Evolutionary conservation across 2,113 vertebrate genomes (phyloP).

Genomic region (Helogale parvula): DNA sequence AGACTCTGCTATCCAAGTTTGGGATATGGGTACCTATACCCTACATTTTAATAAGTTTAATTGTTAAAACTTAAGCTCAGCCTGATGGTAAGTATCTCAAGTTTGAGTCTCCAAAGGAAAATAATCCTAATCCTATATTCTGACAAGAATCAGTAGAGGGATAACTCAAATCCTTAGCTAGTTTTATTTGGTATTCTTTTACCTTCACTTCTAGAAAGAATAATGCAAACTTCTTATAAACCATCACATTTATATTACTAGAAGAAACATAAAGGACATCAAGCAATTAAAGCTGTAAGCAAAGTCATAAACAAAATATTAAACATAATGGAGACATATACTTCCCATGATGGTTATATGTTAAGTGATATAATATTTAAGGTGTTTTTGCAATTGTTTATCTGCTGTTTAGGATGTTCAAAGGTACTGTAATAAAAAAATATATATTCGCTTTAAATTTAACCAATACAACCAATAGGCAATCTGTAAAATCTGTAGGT

Average conservation of each 20-base stretch:
- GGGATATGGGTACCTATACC: not conserved
- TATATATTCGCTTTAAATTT: not conserved
- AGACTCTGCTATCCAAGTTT: not conserved
- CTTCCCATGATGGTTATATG: not conserved
- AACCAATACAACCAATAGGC: not conserved
- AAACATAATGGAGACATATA: not conserved
- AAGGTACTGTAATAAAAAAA: not conserved
- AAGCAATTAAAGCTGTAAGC: not conserved
- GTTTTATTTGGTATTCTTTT: not conserved
- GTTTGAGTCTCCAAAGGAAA: not conserved
- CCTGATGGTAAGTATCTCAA: not conserved
- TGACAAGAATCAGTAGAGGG: not conserved
- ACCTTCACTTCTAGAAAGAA: not conserved
- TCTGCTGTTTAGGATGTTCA: not conserved
- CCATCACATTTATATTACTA: not conserved
- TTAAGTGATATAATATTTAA: not conserved
- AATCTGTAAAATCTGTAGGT: not conserved
- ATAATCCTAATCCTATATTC: not conserved
- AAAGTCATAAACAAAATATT: not conserved
- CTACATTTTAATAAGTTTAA: conserved; percentile 1
- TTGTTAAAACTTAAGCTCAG: not conserved
- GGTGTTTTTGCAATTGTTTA: not conserved
- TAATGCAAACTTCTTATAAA: not conserved
- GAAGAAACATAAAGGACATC: not conserved
- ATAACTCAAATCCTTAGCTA: not conserved